Percentiles rank a stretch among this genome's conserved stretches.
Conservation (phyloP, 1,140 invertebrate genomes). For the Drosophila guanche region DNA sequence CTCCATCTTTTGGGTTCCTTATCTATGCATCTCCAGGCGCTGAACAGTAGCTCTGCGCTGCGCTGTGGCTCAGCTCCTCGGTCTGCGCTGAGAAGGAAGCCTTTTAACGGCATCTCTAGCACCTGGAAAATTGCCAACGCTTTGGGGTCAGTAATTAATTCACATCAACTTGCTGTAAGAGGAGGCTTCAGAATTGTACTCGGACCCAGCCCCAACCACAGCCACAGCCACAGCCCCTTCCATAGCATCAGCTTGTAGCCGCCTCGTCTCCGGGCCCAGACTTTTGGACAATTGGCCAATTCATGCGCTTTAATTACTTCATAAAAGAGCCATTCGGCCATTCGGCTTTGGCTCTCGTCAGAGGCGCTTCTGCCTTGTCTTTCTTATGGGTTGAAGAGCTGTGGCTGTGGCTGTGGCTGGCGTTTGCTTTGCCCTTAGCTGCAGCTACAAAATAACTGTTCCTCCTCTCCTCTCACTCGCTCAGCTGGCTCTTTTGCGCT, state of each 20-base stretch:
- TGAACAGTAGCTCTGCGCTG: slow-evolving; percentile 52
- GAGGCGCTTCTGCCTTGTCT: too few relatives aligned
- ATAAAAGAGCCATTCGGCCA: slow-evolving; percentile 63
- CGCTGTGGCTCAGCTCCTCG: background rate
- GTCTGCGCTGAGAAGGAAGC: slow-evolving; percentile 21
- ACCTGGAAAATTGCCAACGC: slow-evolving; percentile 61
- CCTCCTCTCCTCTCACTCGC: slow-evolving; percentile 19
- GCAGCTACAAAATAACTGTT: slow-evolving; percentile 31
- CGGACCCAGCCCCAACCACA: too few relatives aligned
- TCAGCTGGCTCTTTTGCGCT: slow-evolving; percentile 40
- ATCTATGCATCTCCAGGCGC: slow-evolving; percentile 62
- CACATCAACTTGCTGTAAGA: slow-evolving; percentile 61
- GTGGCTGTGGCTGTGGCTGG: too few relatives aligned
- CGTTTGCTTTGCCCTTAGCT: too few relatives aligned
- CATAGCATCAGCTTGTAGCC: too few relatives aligned
- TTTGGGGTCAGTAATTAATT: slow-evolving; percentile 80
- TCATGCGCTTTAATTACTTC: slow-evolving; percentile 81
- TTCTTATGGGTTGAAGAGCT: too few relatives aligned
- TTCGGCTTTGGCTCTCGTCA: slow-evolving; percentile 16
- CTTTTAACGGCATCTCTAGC: slow-evolving; percentile 68
- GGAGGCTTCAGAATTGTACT: background rate
- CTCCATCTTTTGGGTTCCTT: slow-evolving; percentile 35
- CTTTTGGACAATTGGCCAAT: slow-evolving; percentile 71
- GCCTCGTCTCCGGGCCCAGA: slow-evolving; percentile 10
- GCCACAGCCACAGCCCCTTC: too few relatives aligned